Percentiles rank a stretch among this genome's conserved stretches.
Conservation (phyloP, 2,888 invertebrate genomes). For the Nomada flava region DNA sequence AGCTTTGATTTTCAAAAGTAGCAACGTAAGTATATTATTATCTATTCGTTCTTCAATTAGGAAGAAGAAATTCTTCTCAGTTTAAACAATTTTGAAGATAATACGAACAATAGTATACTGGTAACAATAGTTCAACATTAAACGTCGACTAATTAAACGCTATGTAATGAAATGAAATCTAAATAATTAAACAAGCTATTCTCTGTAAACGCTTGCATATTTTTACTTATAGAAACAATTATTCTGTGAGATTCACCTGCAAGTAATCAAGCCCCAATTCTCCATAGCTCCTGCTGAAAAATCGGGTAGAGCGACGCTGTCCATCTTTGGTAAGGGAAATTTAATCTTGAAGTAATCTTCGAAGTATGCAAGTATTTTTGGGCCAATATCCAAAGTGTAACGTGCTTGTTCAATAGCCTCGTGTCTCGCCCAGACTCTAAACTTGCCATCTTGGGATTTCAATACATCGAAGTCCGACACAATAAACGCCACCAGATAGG, state of each 20-base stretch:
- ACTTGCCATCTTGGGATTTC: conserved; percentile 81
- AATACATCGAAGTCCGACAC: conserved; percentile 89
- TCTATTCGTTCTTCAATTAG: too few relatives aligned
- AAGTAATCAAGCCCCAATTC: conserved; percentile 96
- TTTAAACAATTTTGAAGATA: too few relatives aligned
- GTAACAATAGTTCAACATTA: background rate
- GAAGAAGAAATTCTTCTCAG: too few relatives aligned
- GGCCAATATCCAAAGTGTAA: conserved; percentile 92
- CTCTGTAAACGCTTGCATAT: too few relatives aligned
- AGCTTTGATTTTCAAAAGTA: too few relatives aligned
- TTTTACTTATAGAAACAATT: background rate
- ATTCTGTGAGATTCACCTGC: conserved; percentile 77
- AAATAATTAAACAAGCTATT: too few relatives aligned
- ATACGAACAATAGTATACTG: too few relatives aligned
- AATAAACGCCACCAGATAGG: conserved; percentile 95
- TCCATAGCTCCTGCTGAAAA: conserved; percentile 96
- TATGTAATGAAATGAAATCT: too few relatives aligned
- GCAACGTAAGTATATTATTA: too few relatives aligned
- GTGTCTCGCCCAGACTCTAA: conserved; percentile 90
- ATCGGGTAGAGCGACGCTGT: conserved; percentile 97
- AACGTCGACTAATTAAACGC: too few relatives aligned
- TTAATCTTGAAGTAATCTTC: conserved; percentile 92
- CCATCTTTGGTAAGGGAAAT: conserved; percentile 93
- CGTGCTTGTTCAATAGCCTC: conserved; percentile 90
- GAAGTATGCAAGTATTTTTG: conserved; percentile 89